phyloP scores from a whole-genome alignment of 2,113 vertebrate genomes.

The Urocitellus parryii region DNA sequence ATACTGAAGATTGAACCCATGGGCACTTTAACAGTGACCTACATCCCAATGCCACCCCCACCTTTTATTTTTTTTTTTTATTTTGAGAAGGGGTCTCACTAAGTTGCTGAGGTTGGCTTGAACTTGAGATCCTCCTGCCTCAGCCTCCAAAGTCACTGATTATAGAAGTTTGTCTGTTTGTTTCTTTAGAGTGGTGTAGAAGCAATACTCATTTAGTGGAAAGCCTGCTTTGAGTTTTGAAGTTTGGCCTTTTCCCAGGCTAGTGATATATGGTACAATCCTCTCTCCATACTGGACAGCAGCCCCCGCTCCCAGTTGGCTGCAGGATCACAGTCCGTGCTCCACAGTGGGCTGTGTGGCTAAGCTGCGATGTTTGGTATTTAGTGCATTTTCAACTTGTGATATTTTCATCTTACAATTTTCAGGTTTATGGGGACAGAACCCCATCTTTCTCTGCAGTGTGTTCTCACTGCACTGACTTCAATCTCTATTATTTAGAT shows the following conservation, averaged over 20 bases:
- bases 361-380: not conserved
- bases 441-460: not conserved
- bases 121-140: too few relatives aligned
- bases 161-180: too few relatives aligned
- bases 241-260: not conserved
- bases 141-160: too few relatives aligned
- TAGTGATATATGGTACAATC: accelerated
- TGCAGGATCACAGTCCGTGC: too few relatives aligned
- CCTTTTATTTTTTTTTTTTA: too few relatives aligned
- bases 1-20: too few relatives aligned
- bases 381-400: not conserved
- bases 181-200: not conserved
- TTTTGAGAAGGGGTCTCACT: too few relatives aligned
- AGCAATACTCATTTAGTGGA: not conserved
- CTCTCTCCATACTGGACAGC: not conserved
- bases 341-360: not conserved
- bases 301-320: not conserved
- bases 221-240: not conserved
- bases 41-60: too few relatives aligned
- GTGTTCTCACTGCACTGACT: not conserved
- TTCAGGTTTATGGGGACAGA: not conserved
- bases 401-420: not conserved
- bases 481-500: not conserved
- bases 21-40: too few relatives aligned
- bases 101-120: too few relatives aligned